Base-by-base conservation (phyloP, 2,888 invertebrate genomes). In the Scaptomyza caliginosa region DNA sequence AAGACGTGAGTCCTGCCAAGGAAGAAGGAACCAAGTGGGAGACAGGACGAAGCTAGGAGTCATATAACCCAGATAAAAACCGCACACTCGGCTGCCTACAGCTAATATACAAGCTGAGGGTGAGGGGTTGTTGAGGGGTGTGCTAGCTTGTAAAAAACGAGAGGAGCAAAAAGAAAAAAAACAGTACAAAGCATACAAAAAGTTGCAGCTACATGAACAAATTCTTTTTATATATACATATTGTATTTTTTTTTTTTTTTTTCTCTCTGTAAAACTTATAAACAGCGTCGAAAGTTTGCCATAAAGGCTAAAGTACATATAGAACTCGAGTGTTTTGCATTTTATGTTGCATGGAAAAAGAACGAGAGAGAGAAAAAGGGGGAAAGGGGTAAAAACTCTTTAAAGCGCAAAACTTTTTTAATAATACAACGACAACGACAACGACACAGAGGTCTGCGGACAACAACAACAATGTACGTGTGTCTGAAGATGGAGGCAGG, bases 391-490 rank as follows among this genome's bases (percentile, higher is more conserved):
- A 8, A 69, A 67, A 74, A 70, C 81, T 84, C 81, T 84, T 81
- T 77, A 81, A 81, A 81, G 67, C 66, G 57, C 46, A 71, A 81
- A 81, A 81, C 76, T 81, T 81, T 84, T 81, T 81, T 84, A 81
- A 81, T 81, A 81, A 81, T 77, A 81, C 77, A 75, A 75, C 75
- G 77, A 80, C 77, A 75, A 75, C 75, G 77, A 80, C 72, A 77
- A 63, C 67, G 56, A 42, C 23, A 36, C 17, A n/a, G 5, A 30
- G 32, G 49, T 21, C 32, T 30, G 32, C 19, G 30, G n/a, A 23
- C 28, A 10, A 36, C 34, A 36, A 48, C 66, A 60, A 62, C 50
- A 55, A 54, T 48, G 46, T 57, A n/a, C n/a, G 42, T 34, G 36
- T 39, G 48, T n/a, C 4, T 5, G n/a, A n/a, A 4, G 30, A 5